A percentile compares a stretch with the other conserved stretches of the same genome.
phyloP scores from a whole-genome alignment of 2,113 vertebrate genomes.

The Perca schrenkii region DNA sequence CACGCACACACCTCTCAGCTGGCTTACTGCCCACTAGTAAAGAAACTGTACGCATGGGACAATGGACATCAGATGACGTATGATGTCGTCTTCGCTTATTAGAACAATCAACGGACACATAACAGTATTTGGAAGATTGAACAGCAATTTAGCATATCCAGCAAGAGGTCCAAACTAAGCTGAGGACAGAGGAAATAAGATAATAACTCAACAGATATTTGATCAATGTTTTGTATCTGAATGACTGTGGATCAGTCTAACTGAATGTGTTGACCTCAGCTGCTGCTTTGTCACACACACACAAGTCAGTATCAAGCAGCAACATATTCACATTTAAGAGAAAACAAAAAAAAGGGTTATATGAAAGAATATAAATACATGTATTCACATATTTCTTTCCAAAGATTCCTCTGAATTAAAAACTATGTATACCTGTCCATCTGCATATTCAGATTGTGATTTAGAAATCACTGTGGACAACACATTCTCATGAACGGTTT shows the following conservation, averaged over 20 bases:
- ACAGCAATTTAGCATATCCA: background rate
- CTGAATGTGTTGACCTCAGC: background rate
- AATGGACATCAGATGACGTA: constrained; percentile 95
- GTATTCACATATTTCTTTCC: background rate
- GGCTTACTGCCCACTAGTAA: constrained; percentile 94
- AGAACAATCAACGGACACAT: background rate
- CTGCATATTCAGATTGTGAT: background rate
- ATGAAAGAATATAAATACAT: constrained; percentile 17
- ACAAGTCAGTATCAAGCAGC: constrained; percentile 3
- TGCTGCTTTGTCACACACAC: constrained; percentile 14
- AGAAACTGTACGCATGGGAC: constrained; percentile 95
- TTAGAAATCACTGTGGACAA: background rate
- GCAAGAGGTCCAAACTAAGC: constrained; percentile 1
- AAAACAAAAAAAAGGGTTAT: background rate
- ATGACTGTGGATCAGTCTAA: constrained; percentile 46
- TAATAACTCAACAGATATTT: constrained; percentile 1
- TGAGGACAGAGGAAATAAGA: background rate
- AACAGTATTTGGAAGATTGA: background rate
- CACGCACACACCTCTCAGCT: constrained; percentile 92
- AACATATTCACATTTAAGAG: background rate
- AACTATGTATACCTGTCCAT: background rate
- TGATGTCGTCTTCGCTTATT: constrained; percentile 94
- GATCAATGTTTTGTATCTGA: background rate
- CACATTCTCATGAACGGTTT: too few relatives aligned
- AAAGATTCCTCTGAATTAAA: background rate